phyloP scores from a whole-genome alignment of 1,140 invertebrate genomes.

The Dendroctonus valens region DNA sequence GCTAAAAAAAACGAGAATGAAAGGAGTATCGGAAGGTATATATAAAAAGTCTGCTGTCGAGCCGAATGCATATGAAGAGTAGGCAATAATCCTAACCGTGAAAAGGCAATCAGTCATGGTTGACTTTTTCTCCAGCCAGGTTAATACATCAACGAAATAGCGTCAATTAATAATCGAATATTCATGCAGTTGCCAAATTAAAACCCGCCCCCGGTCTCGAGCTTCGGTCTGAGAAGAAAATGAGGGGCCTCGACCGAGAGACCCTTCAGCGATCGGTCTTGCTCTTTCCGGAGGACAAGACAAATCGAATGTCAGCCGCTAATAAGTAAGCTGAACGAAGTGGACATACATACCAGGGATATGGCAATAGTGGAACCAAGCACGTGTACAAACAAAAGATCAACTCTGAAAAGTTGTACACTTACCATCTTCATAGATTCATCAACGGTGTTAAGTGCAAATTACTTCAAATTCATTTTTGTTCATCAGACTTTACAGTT shows the following conservation, averaged over 20 bases:
- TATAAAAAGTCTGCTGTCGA: too few relatives aligned
- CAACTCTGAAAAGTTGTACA: too few relatives aligned
- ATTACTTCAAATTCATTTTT: too few relatives aligned
- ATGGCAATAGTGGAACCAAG: too few relatives aligned
- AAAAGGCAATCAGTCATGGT: slow-evolving; percentile 31
- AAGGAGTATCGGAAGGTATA: not conserved
- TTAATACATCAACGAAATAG: slow-evolving; percentile 42
- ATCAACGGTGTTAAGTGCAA: too few relatives aligned
- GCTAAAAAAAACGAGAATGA: too few relatives aligned
- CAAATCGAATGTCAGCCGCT: slow-evolving; percentile 53
- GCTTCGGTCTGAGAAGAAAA: slow-evolving; percentile 36
- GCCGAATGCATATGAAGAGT: slow-evolving; percentile 1
- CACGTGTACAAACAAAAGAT: too few relatives aligned
- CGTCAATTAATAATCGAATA: slow-evolving; percentile 45
- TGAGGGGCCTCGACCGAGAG: slow-evolving; percentile 37
- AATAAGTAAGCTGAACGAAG: slow-evolving; percentile 44
- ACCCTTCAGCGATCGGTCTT: slow-evolving; percentile 40
- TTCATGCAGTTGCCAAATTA: slow-evolving; percentile 48
- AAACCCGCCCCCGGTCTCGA: slow-evolving; percentile 42
- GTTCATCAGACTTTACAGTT: too few relatives aligned
- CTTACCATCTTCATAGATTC: too few relatives aligned
- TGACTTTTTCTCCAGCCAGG: slow-evolving; percentile 31
- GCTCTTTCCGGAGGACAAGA: slow-evolving; percentile 50
- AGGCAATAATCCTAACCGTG: slow-evolving; percentile 30
- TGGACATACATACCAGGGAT: slow-evolving; percentile 22